phyloP scores from a whole-genome alignment of 1,140 invertebrate species.

The Archegozetes longisetosus region DNA sequence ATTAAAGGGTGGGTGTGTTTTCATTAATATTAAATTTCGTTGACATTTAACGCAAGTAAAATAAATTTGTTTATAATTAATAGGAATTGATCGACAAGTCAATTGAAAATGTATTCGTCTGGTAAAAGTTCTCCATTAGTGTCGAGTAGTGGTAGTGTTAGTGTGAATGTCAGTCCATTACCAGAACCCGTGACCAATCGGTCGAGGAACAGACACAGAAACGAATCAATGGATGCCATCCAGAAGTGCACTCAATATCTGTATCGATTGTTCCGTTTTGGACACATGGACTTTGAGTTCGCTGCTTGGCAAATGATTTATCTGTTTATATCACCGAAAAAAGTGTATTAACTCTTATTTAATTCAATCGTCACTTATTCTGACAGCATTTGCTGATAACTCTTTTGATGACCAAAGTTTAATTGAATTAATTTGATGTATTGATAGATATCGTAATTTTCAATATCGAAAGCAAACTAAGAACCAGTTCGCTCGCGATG shows the following conservation, averaged over 20 bases:
- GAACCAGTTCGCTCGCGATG: conserved; percentile 95
- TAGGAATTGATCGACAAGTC: too few relatives aligned
- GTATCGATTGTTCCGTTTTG: conserved; percentile 7
- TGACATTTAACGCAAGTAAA: too few relatives aligned
- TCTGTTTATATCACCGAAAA: conserved; percentile 83
- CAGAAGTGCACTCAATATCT: conserved; percentile 14
- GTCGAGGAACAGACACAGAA: neutral
- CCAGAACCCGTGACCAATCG: neutral
- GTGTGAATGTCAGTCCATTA: neutral
- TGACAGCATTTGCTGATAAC: neutral
- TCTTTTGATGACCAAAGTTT: conserved; percentile 12
- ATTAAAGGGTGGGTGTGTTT: too few relatives aligned
- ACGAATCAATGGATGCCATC: conserved; percentile 7
- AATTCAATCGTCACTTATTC: too few relatives aligned
- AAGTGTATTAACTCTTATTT: conserved; percentile 58
- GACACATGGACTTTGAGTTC: conserved; percentile 99
- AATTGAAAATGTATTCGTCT: too few relatives aligned
- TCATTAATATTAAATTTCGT: too few relatives aligned
- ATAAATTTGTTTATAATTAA: too few relatives aligned
- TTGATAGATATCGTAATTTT: conserved; percentile 76
- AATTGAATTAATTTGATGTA: too few relatives aligned
- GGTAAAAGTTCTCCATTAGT: too few relatives aligned
- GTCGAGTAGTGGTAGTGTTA: too few relatives aligned
- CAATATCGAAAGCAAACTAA: conserved; percentile 97
- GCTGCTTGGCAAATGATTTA: conserved; percentile 98